Evolutionary conservation across 2,888 invertebrate species (phyloP).

Genomic region (Incurvaria masculella): DNA sequence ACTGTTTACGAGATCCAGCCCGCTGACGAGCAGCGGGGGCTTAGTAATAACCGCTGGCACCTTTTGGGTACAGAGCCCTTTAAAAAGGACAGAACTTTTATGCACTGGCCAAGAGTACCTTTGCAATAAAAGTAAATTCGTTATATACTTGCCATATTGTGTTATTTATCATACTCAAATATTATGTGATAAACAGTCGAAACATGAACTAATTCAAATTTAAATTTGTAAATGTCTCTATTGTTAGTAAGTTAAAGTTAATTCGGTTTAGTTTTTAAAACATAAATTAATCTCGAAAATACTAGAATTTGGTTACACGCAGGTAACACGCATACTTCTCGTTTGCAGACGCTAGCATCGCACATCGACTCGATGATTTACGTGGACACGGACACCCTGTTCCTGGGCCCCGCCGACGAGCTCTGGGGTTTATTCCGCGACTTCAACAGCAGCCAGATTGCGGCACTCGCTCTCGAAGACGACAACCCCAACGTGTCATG

Average conservation of each 20-base stretch:
- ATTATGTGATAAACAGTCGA: background rate
- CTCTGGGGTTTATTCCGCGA: constrained; percentile 78
- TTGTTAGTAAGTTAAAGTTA: constrained; percentile 1
- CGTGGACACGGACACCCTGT: constrained; percentile 89
- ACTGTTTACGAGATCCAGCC: too few species aligned
- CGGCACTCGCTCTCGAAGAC: constrained; percentile 85
- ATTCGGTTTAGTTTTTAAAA: constrained; percentile 2
- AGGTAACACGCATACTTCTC: constrained; percentile 10
- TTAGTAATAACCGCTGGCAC: too few species aligned
- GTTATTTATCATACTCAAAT: background rate
- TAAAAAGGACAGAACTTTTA: too few species aligned
- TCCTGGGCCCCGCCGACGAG: constrained; percentile 77
- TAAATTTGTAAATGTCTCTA: too few species aligned
- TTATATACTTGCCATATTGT: constrained; percentile 4
- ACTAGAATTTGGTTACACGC: background rate
- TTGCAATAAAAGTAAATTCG: too few species aligned
- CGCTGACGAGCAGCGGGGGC: too few species aligned
- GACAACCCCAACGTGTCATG: constrained; percentile 92
- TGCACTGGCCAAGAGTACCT: too few species aligned
- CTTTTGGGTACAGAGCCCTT: too few species aligned
- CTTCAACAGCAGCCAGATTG: constrained; percentile 85
- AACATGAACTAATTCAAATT: background rate
- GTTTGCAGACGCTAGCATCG: constrained; percentile 69
- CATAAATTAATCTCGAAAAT: background rate
- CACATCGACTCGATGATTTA: constrained; percentile 86